phyloP scores from a whole-genome alignment of 2,888 invertebrate species.

The Ophion costatus region DNA sequence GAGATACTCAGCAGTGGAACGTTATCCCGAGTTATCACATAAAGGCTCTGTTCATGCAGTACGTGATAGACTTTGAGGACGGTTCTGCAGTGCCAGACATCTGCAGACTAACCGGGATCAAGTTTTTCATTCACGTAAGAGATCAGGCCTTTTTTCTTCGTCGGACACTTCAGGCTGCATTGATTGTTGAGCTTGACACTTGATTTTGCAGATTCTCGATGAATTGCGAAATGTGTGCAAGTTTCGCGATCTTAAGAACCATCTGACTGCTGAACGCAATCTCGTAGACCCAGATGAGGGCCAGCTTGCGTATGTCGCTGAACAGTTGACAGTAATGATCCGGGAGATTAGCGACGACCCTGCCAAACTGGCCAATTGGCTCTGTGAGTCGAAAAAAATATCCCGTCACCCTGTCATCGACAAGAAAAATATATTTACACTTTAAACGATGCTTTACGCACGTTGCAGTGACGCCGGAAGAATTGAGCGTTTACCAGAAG shows the following conservation, averaged over 20 bases:
- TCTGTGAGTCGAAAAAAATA: constrained; percentile 76
- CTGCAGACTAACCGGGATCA: constrained; percentile 83
- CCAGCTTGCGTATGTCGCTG: constrained; percentile 59
- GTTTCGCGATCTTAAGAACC: constrained; percentile 81
- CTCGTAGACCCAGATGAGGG: constrained; percentile 77
- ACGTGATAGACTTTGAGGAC: constrained; percentile 73
- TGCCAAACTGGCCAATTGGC: constrained; percentile 73
- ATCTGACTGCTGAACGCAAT: constrained; percentile 84
- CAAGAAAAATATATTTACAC: not conserved
- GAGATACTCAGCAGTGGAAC: constrained; percentile 83
- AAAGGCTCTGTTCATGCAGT: constrained; percentile 85
- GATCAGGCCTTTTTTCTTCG: no score
- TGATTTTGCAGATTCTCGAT: constrained; percentile 80
- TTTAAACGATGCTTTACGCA: not conserved
- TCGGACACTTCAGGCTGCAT: constrained; percentile 72
- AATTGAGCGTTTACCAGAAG: not conserved
- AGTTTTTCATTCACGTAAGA: constrained; percentile 83
- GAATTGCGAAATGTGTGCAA: constrained; percentile 81
- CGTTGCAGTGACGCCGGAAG: constrained; percentile 44
- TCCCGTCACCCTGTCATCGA: not conserved
- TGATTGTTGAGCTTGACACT: constrained; percentile 45
- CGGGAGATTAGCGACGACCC: constrained; percentile 68
- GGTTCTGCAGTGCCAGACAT: not conserved
- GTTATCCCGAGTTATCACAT: constrained; percentile 86
- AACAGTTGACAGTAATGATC: constrained; percentile 67